Conservation (phyloP, 1,140 invertebrate genomes). For the Macrobrachium rosenbergii region DNA sequence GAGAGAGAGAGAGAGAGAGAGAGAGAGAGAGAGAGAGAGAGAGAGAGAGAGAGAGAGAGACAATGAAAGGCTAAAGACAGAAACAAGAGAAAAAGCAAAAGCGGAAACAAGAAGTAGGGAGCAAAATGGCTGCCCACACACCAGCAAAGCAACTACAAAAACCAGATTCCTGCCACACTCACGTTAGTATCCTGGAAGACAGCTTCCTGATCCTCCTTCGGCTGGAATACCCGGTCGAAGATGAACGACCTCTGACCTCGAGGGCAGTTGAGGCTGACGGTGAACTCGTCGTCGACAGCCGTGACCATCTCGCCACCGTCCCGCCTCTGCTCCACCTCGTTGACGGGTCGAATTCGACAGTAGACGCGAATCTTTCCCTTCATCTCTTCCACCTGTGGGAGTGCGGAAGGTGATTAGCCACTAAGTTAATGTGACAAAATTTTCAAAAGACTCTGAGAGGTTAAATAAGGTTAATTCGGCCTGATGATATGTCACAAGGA, state of each 20-base stretch:
- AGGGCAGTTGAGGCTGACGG: conserved; percentile 41
- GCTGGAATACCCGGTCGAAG: conserved; percentile 65
- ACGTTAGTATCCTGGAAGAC: conserved; percentile 65
- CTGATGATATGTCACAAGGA: too few relatives aligned
- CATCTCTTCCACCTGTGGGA: conserved; percentile 71
- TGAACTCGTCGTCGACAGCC: conserved; percentile 56
- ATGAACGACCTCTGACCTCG: conserved; percentile 64
- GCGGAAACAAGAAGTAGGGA: too few relatives aligned
- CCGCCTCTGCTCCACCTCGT: conserved; percentile 38
- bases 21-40: too few relatives aligned
- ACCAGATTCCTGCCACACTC: neutral
- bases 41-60: too few relatives aligned
- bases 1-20: too few relatives aligned
- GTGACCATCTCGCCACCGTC: conserved; percentile 39
- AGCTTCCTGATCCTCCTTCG: conserved; percentile 51
- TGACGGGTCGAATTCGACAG: conserved; percentile 69
- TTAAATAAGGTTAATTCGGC: too few relatives aligned
- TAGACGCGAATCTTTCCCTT: conserved; percentile 75
- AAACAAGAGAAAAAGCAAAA: too few relatives aligned
- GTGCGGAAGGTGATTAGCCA: neutral
- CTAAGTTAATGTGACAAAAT: too few relatives aligned
- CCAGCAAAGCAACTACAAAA: neutral
- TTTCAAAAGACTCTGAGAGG: too few relatives aligned
- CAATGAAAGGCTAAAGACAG: too few relatives aligned
- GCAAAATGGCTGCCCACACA: too few relatives aligned